Base-by-base conservation (phyloP, 2,113 vertebrate genomes). In the Australoheros scitulus region DNA sequence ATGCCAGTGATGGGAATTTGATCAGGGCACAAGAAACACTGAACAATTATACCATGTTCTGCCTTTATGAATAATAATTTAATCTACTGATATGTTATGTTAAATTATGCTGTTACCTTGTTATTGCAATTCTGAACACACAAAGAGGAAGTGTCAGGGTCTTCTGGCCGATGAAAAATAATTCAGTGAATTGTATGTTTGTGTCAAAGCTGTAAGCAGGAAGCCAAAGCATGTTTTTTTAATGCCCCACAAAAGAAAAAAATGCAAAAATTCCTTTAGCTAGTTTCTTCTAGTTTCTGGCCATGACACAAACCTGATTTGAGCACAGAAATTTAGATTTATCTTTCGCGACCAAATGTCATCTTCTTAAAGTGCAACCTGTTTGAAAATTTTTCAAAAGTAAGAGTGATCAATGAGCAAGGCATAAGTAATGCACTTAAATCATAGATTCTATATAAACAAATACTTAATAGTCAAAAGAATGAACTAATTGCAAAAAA, bases 171-270 rank as follows among this genome's bases (percentile, higher is more conserved):
- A 87, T 86, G 82, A 90, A 80, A 82, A 82, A 85, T 78, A 38
- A 57, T 57, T 75, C 29, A 70, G 68, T 58, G 56, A 32, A 74
- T 43, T 68, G 29, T n/a, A 20, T 32, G 64, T 81, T 32, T 50
- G 20, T 76, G 58, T 61, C 41, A 79, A 60, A 87, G 60, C 52
- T 65, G 52, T 43, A 76, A 77, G 65, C 57, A 77, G 47, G 59
- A 68, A 32, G 68, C 58, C 58, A 84, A 85, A 80, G 61, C 50
- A 50, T 87, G 85, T 89, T 89, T 93, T 92, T 94, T 78, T 41
- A 77, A 83, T 26, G 26, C 26, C 26, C 26, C 26, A 26, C 26
- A 26, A 26, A 26, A 26, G 26, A 26, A 26, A 26, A 26, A 26
- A 26, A 26, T n/a, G n/a, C n/a, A 26, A 32, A 76, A n/a, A 65